Evolutionary conservation across 2,797 vertebrate species (phyloP).

Genomic region (Scolopax bukidnonensis): DNA sequence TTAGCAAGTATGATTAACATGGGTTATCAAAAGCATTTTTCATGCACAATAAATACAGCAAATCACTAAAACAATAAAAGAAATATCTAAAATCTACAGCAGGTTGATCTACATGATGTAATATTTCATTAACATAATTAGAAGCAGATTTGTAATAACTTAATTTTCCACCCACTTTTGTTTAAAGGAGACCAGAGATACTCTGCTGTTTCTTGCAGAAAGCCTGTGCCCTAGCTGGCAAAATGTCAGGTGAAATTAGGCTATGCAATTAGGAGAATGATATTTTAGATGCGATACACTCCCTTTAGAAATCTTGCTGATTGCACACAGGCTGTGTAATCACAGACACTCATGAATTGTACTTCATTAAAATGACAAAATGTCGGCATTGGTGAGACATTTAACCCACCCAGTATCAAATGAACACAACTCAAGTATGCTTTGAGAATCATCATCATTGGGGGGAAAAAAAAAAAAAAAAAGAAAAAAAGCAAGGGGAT

Average conservation of each 20-base stretch:
- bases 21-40: conserved; percentile 17
- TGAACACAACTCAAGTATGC: background rate
- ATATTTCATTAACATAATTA: conserved; percentile 32
- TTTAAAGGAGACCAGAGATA: background rate
- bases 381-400: background rate
- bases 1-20: conserved; percentile 7
- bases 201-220: conserved; percentile 11
- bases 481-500: background rate
- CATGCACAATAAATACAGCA: conserved; percentile 14
- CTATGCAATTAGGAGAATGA: background rate
- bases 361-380: conserved; percentile 63
- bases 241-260: conserved; percentile 62
- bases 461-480: background rate
- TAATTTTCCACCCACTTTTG: conserved; percentile 17
- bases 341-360: conserved; percentile 33
- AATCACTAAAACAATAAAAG: conserved; percentile 25
- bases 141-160: conserved; percentile 1
- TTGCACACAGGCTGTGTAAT: conserved; percentile 58
- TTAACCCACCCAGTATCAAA: conserved; percentile 28
- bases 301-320: conserved; percentile 55
- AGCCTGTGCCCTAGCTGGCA: background rate
- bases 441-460: conserved; percentile 44
- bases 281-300: conserved; percentile 38
- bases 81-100: background rate
- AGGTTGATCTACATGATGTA: background rate